Evolutionary conservation across 2,113 vertebrate genomes (phyloP).

Genomic region (Lynx canadensis): DNA sequence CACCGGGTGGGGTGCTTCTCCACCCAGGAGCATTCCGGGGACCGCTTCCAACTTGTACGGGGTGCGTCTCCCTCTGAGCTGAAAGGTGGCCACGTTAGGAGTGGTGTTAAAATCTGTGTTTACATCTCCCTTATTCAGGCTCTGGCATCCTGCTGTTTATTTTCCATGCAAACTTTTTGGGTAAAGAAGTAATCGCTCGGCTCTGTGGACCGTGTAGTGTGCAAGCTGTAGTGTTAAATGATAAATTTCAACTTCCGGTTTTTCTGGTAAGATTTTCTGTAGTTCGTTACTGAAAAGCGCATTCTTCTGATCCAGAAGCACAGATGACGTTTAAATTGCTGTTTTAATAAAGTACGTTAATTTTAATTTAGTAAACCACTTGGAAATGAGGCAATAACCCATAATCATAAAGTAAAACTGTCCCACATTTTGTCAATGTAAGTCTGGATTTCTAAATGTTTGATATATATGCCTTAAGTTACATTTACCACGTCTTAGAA

Average conservation of each 20-base stretch:
- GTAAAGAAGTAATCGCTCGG: conserved; percentile 91
- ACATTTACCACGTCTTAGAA: neutral
- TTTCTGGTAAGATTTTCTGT: conserved; percentile 90
- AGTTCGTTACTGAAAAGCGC: neutral
- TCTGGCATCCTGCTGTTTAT: conserved; percentile 96
- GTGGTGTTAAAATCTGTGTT: neutral
- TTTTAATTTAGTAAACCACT: neutral
- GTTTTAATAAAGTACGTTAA: neutral
- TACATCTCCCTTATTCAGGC: conserved; percentile 83
- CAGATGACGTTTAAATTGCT: neutral
- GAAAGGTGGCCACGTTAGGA: neutral
- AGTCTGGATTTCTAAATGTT: neutral
- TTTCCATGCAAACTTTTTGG: conserved; percentile 95
- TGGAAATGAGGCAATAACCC: neutral
- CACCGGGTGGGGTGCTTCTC: accelerated
- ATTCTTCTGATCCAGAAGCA: conserved; percentile 27
- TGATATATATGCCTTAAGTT: neutral
- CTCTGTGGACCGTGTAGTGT: conserved; percentile 97
- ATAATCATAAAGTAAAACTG: neutral
- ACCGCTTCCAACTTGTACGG: neutral
- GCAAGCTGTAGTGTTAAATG: conserved; percentile 96
- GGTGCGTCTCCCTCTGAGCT: neutral
- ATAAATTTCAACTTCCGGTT: conserved; percentile 97
- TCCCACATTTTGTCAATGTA: neutral
- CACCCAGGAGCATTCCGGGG: neutral